Evolutionary conservation across 2,113 vertebrate genomes (phyloP).

Genomic region (Mionectes macconnelli): DNA sequence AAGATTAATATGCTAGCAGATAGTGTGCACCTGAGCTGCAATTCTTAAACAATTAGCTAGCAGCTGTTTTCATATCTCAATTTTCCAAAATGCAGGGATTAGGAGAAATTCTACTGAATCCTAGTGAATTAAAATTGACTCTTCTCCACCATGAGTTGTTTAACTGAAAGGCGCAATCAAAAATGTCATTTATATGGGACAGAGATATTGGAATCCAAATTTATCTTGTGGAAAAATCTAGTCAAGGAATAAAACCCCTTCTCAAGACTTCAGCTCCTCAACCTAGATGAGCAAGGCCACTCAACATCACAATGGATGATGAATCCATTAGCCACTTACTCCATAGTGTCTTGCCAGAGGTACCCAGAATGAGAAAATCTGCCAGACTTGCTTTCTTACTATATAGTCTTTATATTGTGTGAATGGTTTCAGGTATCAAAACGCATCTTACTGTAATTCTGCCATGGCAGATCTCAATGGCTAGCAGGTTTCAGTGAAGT

Average conservation of each 20-base stretch:
- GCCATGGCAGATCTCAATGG: neutral
- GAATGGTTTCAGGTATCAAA: neutral
- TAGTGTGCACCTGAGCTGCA: neutral
- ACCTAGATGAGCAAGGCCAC: neutral
- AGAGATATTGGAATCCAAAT: neutral
- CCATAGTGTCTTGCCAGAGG: neutral
- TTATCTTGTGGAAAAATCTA: neutral
- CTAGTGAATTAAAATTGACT: neutral
- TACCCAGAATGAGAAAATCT: neutral
- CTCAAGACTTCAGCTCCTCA: neutral
- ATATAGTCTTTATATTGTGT: neutral
- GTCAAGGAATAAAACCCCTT: neutral
- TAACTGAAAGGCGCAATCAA: neutral
- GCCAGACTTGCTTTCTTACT: neutral
- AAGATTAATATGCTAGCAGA: neutral
- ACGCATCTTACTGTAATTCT: neutral
- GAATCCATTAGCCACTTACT: neutral
- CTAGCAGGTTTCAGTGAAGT: neutral
- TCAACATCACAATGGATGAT: neutral
- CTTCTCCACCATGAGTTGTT: neutral
- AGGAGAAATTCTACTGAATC: neutral
- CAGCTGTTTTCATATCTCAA: neutral
- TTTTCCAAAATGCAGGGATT: neutral
- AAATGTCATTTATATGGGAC: neutral
- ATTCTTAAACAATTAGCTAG: neutral